Evolutionary conservation across 2,113 vertebrate genomes (phyloP).

Genomic region (Semicossyphus pulcher): DNA sequence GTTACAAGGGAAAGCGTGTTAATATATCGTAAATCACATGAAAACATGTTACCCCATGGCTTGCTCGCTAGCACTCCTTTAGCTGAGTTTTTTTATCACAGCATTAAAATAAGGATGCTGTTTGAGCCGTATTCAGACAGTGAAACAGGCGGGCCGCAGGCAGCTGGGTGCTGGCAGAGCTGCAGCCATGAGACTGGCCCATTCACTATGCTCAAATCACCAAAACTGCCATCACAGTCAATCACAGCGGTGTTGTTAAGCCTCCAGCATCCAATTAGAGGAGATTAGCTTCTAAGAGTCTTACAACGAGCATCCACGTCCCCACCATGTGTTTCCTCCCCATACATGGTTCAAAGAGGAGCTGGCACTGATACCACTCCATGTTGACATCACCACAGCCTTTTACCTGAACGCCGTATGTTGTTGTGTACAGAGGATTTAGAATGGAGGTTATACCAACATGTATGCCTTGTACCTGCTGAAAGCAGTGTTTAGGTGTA

Average conservation of each 20-base stretch:
- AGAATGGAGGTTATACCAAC: not conserved
- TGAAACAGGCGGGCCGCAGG: not conserved
- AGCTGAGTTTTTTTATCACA: not conserved
- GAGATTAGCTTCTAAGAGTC: conserved; percentile 81
- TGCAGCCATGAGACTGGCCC: conserved; percentile 1
- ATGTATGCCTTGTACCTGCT: not conserved
- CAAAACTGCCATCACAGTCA: conserved; percentile 56
- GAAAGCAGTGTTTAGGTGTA: not conserved
- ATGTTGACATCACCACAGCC: not conserved
- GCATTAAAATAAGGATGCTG: not conserved
- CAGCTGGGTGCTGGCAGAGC: not conserved
- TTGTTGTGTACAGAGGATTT: conserved; percentile 15
- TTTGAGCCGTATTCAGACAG: not conserved
- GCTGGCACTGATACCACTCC: conserved; percentile 12
- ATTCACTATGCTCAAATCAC: conserved; percentile 39
- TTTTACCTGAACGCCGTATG: conserved; percentile 9
- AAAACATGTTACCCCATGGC: no score
- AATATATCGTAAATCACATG: no score
- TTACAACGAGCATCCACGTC: conserved; percentile 65
- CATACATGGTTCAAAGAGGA: conserved; percentile 24
- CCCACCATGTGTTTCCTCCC: conserved; percentile 61
- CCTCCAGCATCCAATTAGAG: conserved; percentile 74
- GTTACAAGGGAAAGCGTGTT: no score
- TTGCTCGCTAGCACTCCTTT: no score
- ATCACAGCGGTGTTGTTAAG: conserved; percentile 61